phyloP scores from a whole-genome alignment of 2,888 invertebrate species.

The Hydropsyche betteni region DNA sequence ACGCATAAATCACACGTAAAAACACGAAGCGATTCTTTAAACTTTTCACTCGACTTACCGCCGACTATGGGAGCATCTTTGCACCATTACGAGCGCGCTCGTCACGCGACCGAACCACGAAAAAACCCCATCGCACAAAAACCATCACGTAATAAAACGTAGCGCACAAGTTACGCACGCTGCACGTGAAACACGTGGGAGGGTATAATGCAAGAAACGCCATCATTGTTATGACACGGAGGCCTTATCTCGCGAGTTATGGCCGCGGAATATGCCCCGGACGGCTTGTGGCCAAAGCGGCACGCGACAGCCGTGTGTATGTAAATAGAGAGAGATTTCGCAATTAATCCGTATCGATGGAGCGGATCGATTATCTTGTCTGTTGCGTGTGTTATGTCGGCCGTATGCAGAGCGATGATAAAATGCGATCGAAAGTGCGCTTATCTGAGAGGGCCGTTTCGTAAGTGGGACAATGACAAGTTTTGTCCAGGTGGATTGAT shows the following conservation, averaged over 20 bases:
- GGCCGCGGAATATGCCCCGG: conserved; percentile 1
- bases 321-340: neutral
- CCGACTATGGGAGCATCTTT: conserved; percentile 15
- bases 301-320: neutral
- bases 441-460: neutral
- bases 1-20: neutral
- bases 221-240: conserved; percentile 34
- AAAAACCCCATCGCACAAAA: neutral
- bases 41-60: conserved; percentile 13
- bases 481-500: neutral
- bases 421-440: neutral
- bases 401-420: neutral
- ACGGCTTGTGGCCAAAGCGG: neutral
- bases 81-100: conserved; percentile 1
- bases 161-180: conserved; percentile 23
- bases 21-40: too few species aligned
- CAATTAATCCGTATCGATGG: neutral
- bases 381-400: neutral
- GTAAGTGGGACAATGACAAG: neutral
- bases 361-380: neutral
- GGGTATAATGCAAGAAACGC: conserved; percentile 12
- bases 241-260: conserved; percentile 27
- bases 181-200: conserved; percentile 36
- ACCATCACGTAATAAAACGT: too few species aligned
- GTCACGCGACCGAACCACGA: conserved; percentile 3